Conservation (phyloP, 2,113 vertebrate species). For the Percopsis transmontana region DNA sequence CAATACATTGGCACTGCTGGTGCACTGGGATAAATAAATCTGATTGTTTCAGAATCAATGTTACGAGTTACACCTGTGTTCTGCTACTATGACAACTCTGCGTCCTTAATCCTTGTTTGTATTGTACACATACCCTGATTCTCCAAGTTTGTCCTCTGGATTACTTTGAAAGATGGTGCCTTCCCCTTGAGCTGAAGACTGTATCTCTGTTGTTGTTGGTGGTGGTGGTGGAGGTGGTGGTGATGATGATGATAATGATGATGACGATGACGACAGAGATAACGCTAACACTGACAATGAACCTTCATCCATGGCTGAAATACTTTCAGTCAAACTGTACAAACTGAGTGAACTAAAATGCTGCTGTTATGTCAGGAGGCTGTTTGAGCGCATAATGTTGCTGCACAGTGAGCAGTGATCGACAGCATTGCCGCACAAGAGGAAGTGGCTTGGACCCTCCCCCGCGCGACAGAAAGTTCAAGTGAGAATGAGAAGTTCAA, state of each 20-base stretch:
- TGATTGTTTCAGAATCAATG: not conserved
- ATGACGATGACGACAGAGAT: slow-evolving; percentile 54
- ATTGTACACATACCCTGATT: slow-evolving; percentile 50
- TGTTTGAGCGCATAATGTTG: slow-evolving; percentile 1
- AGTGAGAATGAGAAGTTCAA: slow-evolving; percentile 62
- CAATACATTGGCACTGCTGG: not conserved
- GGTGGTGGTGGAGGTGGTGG: slow-evolving; percentile 4
- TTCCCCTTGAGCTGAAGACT: slow-evolving; percentile 39
- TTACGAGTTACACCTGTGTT: too few species aligned
- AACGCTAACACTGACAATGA: slow-evolving; percentile 48
- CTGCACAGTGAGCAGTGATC: not conserved
- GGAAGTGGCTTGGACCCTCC: slow-evolving; percentile 47
- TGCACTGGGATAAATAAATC: not conserved
- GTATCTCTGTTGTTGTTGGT: slow-evolving; percentile 30
- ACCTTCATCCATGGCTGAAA: slow-evolving; percentile 65
- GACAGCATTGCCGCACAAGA: slow-evolving; percentile 49
- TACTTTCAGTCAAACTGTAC: slow-evolving; percentile 17
- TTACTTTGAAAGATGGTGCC: slow-evolving; percentile 37
- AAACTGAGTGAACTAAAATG: not conserved
- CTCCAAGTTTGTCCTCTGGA: slow-evolving; percentile 37
- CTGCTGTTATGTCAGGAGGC: not conserved
- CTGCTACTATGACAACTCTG: too few species aligned
- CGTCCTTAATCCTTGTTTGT: not conserved
- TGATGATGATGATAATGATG: slow-evolving; percentile 31
- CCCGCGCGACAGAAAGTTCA: slow-evolving; percentile 41